Evolutionary conservation across 1,140 invertebrate species (phyloP).

Genomic region (Hypothenemus hampei): DNA sequence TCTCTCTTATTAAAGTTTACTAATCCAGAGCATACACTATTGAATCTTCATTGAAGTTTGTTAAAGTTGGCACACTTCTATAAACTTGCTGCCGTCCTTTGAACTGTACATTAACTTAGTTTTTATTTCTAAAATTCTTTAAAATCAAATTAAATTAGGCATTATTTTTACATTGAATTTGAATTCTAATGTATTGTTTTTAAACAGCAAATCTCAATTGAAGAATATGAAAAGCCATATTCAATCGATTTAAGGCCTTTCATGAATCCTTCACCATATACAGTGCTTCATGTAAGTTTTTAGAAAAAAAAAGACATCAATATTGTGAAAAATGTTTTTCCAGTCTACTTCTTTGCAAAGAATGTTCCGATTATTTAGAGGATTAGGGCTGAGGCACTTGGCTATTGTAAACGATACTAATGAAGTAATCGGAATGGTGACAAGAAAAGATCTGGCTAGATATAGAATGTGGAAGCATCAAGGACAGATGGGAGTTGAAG

Average conservation of each 20-base stretch:
- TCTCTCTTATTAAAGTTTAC: too few species aligned
- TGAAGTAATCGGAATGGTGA: slow-evolving; percentile 90
- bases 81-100: too few species aligned
- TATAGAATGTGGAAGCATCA: slow-evolving; percentile 69
- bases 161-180: too few species aligned
- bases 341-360: slow-evolving; percentile 82
- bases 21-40: too few species aligned
- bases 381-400: slow-evolving; percentile 89
- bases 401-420: slow-evolving; percentile 91
- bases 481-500: slow-evolving; percentile 70
- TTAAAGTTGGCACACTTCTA: too few species aligned
- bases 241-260: slow-evolving; percentile 82
- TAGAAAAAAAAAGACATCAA: too few species aligned
- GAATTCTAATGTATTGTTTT: too few species aligned
- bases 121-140: too few species aligned
- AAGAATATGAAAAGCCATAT: slow-evolving; percentile 68
- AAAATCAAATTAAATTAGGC: too few species aligned
- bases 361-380: slow-evolving; percentile 88
- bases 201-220: slow-evolving; percentile 53
- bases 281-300: slow-evolving; percentile 62
- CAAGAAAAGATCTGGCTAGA: slow-evolving; percentile 87
- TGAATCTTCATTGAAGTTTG: too few species aligned
- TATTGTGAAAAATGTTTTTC: too few species aligned
- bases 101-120: too few species aligned
- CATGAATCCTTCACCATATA: slow-evolving; percentile 91